Evolutionary conservation across 2,797 vertebrate genomes (phyloP), one percentile per base, ranked within the genome.

Genomic region (Channallabes apus): DNA sequence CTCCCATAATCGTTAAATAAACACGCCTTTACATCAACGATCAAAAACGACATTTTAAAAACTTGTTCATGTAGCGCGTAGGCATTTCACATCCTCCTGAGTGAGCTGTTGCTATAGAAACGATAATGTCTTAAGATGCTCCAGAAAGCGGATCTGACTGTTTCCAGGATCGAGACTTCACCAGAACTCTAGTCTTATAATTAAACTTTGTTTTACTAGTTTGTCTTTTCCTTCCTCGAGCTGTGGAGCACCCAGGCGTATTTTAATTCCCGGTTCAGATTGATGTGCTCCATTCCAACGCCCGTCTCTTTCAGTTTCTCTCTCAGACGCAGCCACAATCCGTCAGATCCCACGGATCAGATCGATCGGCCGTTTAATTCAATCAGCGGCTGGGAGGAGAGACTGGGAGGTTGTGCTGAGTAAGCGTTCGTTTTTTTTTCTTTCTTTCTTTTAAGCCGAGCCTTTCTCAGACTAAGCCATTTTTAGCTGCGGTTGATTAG

Each of bases 341-440:
- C 38, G 51, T 56, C 62, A 82, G 27, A 17, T 82, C 4, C 65
- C 80, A 56, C 29, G n/a, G 51, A 35, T 38, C 22, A 2, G 65
- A n/a, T 82, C 51, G 65, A 82, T 58, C 41, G 65, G 64, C 27
- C 14, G 64, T 56, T 58, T 82, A 82, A 82, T 71, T 35, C 22
- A 58, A 71, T 82, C 65, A 8, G 65, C 0, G 65, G 46, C 80
- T n/a, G 80, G 38, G 22, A 0, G 51, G 20, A 38, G 46, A 82
- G 80, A 71, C 35, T 4, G 51, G 64, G 18, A 14, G 3, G 64
- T 20, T 22, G 80, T n/a, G 65, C 65, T 58, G 80, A 82, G 51
- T 71, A 24, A 69, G 80, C 65, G 3, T 69, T 82, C 38, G 69
- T 8, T 41, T 41, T 8, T 41, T 69, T 46, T 46, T 46, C 71